Conservation (phyloP, 2,113 vertebrate species). For the Psittacula cyanocephala region DNA sequence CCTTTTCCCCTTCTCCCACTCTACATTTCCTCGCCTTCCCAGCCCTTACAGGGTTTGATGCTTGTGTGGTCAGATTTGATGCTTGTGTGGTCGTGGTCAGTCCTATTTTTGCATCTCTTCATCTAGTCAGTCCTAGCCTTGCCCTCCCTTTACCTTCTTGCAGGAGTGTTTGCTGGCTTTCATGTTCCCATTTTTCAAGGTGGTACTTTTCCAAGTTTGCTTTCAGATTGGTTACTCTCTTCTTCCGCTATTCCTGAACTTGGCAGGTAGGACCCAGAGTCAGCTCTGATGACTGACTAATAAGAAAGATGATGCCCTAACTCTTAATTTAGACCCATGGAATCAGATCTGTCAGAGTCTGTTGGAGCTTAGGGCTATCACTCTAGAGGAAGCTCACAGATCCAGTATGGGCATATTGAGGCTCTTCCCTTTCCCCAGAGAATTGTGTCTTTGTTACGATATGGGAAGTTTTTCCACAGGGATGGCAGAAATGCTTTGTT, state of each 20-base stretch:
- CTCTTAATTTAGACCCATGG: not conserved
- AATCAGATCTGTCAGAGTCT: not conserved
- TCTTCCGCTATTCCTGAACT: not conserved
- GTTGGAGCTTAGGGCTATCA: not conserved
- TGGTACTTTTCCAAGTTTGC: not conserved
- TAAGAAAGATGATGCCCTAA: slow-evolving; percentile 6
- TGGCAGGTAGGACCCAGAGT: not conserved
- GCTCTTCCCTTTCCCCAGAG: not conserved
- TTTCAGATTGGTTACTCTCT: not conserved
- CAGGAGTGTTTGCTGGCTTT: not conserved
- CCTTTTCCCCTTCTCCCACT: not conserved
- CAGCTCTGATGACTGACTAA: not conserved
- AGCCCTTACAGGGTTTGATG: not conserved
- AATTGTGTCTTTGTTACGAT: not conserved
- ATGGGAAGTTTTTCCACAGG: not conserved
- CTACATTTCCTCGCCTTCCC: not conserved
- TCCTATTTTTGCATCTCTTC: not conserved
- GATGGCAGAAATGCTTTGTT: not conserved
- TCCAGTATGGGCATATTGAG: not conserved
- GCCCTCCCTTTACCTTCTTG: not conserved
- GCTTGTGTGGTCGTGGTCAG: not conserved
- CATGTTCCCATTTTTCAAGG: not conserved
- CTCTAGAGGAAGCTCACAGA: not conserved
- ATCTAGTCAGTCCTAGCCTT: not conserved
- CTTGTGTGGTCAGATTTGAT: not conserved